A percentile compares a stretch with the other conserved stretches of the same genome.
Conservation (phyloP, 2,797 vertebrate species). For the Enteromius afrohamiltoni region DNA sequence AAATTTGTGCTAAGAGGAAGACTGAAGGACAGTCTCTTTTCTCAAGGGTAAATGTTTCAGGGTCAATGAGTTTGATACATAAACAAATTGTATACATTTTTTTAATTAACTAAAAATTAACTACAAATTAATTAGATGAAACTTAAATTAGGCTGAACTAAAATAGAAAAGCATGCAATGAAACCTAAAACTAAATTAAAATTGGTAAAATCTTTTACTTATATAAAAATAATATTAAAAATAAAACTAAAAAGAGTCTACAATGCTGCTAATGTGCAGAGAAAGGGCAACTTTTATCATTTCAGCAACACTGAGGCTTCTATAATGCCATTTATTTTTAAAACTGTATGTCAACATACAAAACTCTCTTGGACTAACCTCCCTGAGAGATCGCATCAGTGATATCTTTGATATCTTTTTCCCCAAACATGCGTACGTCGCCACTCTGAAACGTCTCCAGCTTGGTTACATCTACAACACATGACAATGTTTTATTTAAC, state of each 20-base stretch:
- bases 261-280: neutral
- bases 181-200: neutral
- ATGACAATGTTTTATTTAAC: constrained; percentile 1
- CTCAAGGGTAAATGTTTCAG: neutral
- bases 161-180: neutral
- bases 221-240: neutral
- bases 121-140: neutral
- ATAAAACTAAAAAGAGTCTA: neutral
- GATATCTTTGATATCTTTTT: constrained; percentile 86
- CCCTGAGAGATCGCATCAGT: constrained; percentile 84
- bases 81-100: neutral
- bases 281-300: neutral
- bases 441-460: constrained; percentile 84
- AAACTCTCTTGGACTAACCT: constrained; percentile 80
- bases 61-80: neutral
- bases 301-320: neutral
- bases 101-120: neutral
- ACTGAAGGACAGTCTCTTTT: neutral
- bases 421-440: constrained; percentile 82
- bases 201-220: neutral
- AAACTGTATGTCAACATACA: neutral
- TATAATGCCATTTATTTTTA: neutral
- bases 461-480: constrained; percentile 81
- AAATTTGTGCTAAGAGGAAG: neutral
- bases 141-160: neutral